Evolutionary conservation across 2,113 vertebrate species (phyloP), one percentile per base, ranked within the genome.

Genomic region (Paramisgurnus dabryanus): DNA sequence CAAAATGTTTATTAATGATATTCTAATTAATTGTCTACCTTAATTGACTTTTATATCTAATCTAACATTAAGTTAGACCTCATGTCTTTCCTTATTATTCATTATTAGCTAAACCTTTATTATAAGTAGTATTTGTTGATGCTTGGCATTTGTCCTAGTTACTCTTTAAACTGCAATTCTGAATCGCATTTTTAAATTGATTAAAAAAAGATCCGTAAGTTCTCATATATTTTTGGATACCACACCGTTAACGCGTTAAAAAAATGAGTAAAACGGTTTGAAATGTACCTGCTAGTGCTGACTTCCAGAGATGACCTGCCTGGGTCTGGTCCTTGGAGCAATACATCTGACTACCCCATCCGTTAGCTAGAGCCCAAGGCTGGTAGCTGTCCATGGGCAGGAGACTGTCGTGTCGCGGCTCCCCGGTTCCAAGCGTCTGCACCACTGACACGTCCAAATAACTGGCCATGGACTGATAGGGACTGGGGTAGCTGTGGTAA

Each of bases 401-500:
- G 78, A 97, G 89, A 9, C 94, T 86, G 13, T 98, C 97, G 17
- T 96, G 95, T 39, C 95, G 92, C 10, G 94, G 89, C 71, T 97
- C 95, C 0, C 92, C 95, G 0, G 92, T 81, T 0, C 93, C 93
- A 13, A 97, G 80, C 0, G 93, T 95, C 82, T 96, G 96, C 27
- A 98, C 95, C 80, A 98, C 95, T 0, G 96, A 96, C 84, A 98
- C 95, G 82, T 98, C 97, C 90, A 98, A 91, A 89, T 98, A 98
- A 68, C 95, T 95, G 66, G 95, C 93, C 92, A 97, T 90, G 53
- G 96, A 95, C 87, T 97, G 97, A 86, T 96, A 97, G 0, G 95
- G 94, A 22, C 89, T 92, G 0, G 94, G 93, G 80, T 98, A 98
- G 34, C 96, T 92, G 47, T 96, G 95, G 84, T 98, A 98, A 77